Percentiles rank a stretch among this genome's conserved stretches.
Evolutionary conservation across 2,797 vertebrate species (phyloP).

Genomic region (Ciconia nigra): DNA sequence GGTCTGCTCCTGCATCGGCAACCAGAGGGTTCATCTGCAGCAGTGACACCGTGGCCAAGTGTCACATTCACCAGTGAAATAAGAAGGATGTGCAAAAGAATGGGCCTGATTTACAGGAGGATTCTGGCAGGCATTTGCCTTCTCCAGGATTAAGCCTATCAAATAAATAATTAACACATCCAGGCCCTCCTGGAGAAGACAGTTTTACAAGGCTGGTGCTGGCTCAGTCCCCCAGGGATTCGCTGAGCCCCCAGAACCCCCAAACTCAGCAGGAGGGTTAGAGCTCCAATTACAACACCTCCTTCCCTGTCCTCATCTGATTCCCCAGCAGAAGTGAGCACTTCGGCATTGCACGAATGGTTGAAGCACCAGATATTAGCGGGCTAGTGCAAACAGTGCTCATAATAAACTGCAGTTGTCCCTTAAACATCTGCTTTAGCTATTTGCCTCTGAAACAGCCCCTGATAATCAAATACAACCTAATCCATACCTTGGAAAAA

Average conservation of each 20-base stretch:
- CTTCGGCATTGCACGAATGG: fast-evolving
- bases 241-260: background rate
- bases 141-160: background rate
- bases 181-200: background rate
- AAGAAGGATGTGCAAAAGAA: background rate
- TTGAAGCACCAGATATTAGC: background rate
- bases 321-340: background rate
- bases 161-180: background rate
- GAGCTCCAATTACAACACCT: background rate
- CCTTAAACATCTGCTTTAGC: conserved; percentile 26
- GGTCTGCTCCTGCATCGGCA: background rate
- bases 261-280: background rate
- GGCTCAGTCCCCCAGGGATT: background rate
- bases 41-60: fast-evolving
- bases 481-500: conserved; percentile 16
- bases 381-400: background rate
- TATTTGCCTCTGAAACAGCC: background rate
- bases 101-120: background rate
- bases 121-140: background rate
- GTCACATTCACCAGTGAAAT: background rate
- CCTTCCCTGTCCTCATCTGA: background rate
- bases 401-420: background rate
- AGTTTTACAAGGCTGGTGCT: background rate
- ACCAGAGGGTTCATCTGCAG: background rate
- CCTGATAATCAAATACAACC: background rate